Percentiles rank a stretch among this genome's conserved stretches.
phyloP scores from a whole-genome alignment of 2,888 invertebrate species.

The Meteorus colon region DNA sequence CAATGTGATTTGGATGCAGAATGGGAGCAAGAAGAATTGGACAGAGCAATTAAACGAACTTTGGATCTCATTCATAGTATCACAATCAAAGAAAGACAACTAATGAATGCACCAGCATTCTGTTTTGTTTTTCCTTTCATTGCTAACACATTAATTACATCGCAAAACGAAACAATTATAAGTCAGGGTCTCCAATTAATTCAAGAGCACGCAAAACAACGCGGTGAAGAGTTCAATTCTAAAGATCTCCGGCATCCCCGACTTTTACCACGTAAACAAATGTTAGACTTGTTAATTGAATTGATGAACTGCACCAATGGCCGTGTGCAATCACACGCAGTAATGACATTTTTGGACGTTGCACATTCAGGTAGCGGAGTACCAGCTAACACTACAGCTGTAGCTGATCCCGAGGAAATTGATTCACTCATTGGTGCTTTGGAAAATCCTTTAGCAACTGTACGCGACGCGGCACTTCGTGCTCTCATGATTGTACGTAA shows the following conservation, averaged over 20 bases:
- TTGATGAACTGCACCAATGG: slow-evolving; percentile 82
- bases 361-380: slow-evolving; percentile 84
- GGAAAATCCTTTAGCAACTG: slow-evolving; percentile 80
- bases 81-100: slow-evolving; percentile 73
- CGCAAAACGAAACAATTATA: slow-evolving; percentile 76
- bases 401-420: slow-evolving; percentile 82
- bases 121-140: slow-evolving; percentile 89
- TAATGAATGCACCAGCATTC: slow-evolving; percentile 84
- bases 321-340: slow-evolving; percentile 85
- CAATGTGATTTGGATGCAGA: slow-evolving; percentile 85
- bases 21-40: slow-evolving; percentile 84
- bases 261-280: slow-evolving; percentile 86
- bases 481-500: slow-evolving; percentile 80
- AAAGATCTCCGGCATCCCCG: slow-evolving; percentile 81
- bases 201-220: slow-evolving; percentile 82
- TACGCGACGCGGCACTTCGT: slow-evolving; percentile 87
- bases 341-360: slow-evolving; percentile 86
- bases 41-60: slow-evolving; percentile 79
- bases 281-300: slow-evolving; percentile 86
- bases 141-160: slow-evolving; percentile 76
- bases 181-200: slow-evolving; percentile 80
- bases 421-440: slow-evolving; percentile 82
- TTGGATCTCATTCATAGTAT: slow-evolving; percentile 77
- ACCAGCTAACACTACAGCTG: slow-evolving; percentile 75
- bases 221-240: slow-evolving; percentile 72